Base-by-base conservation (phyloP, 2,888 invertebrate genomes). In the Apamea crenata region DNA sequence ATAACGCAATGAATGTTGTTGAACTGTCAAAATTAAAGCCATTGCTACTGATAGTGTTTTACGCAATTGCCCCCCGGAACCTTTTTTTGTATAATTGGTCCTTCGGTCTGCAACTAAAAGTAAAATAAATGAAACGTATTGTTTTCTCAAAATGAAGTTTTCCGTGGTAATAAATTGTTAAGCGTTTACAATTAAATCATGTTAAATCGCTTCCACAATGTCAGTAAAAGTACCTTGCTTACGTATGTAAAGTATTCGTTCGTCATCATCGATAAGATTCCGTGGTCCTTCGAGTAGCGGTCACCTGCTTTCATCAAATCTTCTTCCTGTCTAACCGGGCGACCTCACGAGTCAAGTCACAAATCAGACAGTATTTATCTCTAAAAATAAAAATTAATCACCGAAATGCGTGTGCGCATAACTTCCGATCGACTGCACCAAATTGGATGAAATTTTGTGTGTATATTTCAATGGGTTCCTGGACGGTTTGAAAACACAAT, bases 321-420 rank as follows among this genome's bases (percentile, higher is more conserved):
- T 25, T 74, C 70, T 86, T 86, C 83, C 84, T 86, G 83, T 53
- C 4, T 21, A 32, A 74, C 82, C 67, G 70, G 70, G 16, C 53
- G 84, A 71, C 87, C 87, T 84, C n/a, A 40, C n/a, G 44, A 14
- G 53, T 86, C 21, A 50, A 14, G 53, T 86, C 21, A 47, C 25
- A 50, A n/a, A 29, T 18, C 7, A 14, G 29, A 29, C 47, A 18
- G 61, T 36, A 36, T 36, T 36, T 36, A 36, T 36, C 36, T 36
- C 5, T 32, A 32, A 2, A 32, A 32, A 32, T 36, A 36, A 2
- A 36, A 6, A 36, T 36, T 6, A 40, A 40, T 40, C 40, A 40
- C 40, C 40, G 40, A 40, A 40, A 40, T 40, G 40, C 7, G 7
- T 40, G 40, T 40, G 40, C 40, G 40, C 40, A 40, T 40, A 7